A percentile compares a stretch with the other conserved stretches of the same genome.
Conservation (phyloP, 2,888 invertebrate species). For the Habrosyne pyritoides region DNA sequence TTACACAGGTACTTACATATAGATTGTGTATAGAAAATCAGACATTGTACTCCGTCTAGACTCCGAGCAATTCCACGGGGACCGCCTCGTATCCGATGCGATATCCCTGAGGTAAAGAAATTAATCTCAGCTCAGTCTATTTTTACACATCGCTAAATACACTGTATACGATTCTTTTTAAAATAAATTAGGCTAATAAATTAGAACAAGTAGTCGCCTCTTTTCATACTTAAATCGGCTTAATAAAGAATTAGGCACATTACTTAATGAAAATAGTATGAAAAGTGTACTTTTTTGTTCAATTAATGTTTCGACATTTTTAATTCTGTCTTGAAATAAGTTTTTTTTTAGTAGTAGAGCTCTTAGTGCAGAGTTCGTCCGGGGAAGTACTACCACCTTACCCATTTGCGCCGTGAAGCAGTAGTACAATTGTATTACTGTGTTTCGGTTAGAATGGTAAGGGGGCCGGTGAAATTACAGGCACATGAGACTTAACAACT, state of each 20-base stretch:
- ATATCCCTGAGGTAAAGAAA: conserved; percentile 58
- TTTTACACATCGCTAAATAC: conserved; percentile 39
- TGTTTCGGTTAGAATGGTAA: too few relatives aligned
- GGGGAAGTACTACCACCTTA: too few relatives aligned
- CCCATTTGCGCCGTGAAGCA: too few relatives aligned
- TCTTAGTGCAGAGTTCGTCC: too few relatives aligned
- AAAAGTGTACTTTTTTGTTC: too few relatives aligned
- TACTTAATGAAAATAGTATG: too few relatives aligned
- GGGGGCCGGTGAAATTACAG: too few relatives aligned
- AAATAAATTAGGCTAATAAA: conserved; percentile 4
- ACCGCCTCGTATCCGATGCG: conserved; percentile 43
- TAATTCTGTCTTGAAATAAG: too few relatives aligned
- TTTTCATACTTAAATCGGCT: background rate
- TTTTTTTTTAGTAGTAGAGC: too few relatives aligned
- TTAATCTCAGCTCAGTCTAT: conserved; percentile 55
- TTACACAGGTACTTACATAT: conserved; percentile 14
- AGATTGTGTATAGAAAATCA: conserved; percentile 45
- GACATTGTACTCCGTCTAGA: conserved; percentile 57
- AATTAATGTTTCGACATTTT: too few relatives aligned
- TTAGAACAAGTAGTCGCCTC: background rate
- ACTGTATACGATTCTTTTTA: conserved; percentile 24
- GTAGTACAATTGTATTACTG: too few relatives aligned
- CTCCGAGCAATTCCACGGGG: conserved; percentile 49
- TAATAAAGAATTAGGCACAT: background rate
- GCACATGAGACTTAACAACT: too few relatives aligned